phyloP scores from a whole-genome alignment of 2,888 invertebrate genomes.

The Trichacis sp. region DNA sequence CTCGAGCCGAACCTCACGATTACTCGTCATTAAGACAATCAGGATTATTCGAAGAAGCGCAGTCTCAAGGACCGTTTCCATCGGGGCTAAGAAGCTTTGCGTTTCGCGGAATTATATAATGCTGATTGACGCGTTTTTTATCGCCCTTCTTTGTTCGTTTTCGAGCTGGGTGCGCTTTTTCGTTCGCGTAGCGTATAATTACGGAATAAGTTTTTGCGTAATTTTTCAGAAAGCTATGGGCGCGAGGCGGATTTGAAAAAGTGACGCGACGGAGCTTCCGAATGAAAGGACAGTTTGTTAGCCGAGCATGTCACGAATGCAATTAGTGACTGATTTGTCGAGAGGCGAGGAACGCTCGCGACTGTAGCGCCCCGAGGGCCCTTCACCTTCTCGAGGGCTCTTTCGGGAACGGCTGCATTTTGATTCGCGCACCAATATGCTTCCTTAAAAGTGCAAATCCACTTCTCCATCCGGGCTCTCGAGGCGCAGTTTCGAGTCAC shows the following conservation, averaged over 20 bases:
- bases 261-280: constrained; percentile 37
- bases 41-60: constrained; percentile 48
- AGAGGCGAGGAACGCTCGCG: constrained; percentile 58
- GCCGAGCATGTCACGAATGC: constrained; percentile 67
- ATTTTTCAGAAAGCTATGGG: neutral
- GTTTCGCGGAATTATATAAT: constrained; percentile 44
- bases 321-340: constrained; percentile 68
- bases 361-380: constrained; percentile 57
- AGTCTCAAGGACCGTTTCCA: constrained; percentile 34
- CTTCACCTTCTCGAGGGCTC: constrained; percentile 58
- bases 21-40: constrained; percentile 61
- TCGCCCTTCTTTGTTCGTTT: neutral
- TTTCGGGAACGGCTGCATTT: constrained; percentile 65
- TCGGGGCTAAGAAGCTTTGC: constrained; percentile 40
- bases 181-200: too few relatives aligned
- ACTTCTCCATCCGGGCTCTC: constrained; percentile 23
- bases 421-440: constrained; percentile 62
- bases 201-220: too few relatives aligned
- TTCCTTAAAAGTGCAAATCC: constrained; percentile 48
- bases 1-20: constrained; percentile 60
- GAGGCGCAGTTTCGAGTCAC: neutral
- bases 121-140: constrained; percentile 35
- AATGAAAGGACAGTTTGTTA: constrained; percentile 61
- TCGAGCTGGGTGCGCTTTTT: too few relatives aligned
- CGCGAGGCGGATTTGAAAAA: constrained; percentile 18